Evolutionary conservation across 2,113 vertebrate genomes (phyloP).

Genomic region (Atractosteus spatula): DNA sequence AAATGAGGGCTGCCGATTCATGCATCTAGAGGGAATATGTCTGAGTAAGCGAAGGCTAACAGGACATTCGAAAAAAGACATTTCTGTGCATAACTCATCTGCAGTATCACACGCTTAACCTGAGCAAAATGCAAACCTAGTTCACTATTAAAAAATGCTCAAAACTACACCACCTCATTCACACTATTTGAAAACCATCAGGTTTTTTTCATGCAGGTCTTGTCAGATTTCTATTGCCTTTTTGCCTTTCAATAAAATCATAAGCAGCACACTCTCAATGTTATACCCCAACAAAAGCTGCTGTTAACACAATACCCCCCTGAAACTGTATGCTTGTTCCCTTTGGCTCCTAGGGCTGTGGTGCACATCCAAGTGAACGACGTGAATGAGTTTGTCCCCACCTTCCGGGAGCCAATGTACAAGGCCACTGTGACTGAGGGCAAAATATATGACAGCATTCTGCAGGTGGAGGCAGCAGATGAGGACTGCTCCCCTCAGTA

Average conservation of each 20-base stretch:
- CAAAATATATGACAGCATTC: slow-evolving; percentile 92
- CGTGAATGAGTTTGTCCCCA: slow-evolving; percentile 89
- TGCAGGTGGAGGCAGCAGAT: slow-evolving; percentile 91
- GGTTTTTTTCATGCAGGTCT: too few relatives aligned
- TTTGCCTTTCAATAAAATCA: too few relatives aligned
- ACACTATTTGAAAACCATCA: too few relatives aligned
- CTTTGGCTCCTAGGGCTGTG: slow-evolving; percentile 74
- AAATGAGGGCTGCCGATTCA: not conserved
- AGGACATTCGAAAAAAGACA: not conserved
- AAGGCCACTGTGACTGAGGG: slow-evolving; percentile 82
- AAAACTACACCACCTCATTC: too few relatives aligned
- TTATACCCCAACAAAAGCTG: too few relatives aligned
- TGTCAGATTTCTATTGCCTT: too few relatives aligned
- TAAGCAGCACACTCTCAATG: too few relatives aligned
- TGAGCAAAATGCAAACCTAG: too few relatives aligned
- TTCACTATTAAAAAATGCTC: too few relatives aligned
- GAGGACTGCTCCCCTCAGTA: slow-evolving; percentile 96
- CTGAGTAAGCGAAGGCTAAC: not conserved
- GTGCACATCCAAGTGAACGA: slow-evolving; percentile 97
- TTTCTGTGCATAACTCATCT: not conserved
- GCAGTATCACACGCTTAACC: too few relatives aligned
- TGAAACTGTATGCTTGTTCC: slow-evolving; percentile 1
- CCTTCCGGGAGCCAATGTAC: slow-evolving; percentile 84
- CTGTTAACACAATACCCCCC: not conserved
- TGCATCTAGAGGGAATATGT: not conserved